These are phyloP conservation scores for Falco biarmicus DNA, from an alignment of 2,797 vertebrate genomes.

Conservation along the genomic window DNA sequence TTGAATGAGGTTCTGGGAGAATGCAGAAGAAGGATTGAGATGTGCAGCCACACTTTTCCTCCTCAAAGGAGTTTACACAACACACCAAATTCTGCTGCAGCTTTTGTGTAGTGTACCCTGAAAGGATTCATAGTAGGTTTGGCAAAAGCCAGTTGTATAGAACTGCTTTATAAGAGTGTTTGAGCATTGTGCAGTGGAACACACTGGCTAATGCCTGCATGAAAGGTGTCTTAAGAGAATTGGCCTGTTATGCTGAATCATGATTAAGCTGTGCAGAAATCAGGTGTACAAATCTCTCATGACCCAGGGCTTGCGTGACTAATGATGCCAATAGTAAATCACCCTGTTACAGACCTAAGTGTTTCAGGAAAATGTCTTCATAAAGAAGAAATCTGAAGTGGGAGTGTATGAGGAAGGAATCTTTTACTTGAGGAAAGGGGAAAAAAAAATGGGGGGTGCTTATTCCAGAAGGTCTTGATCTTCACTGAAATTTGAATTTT, in stretches of 20 bases:
- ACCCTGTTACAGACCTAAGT: neutral
- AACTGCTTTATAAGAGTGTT: neutral
- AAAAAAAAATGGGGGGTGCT: neutral
- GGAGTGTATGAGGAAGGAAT: neutral
- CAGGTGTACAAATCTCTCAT: neutral
- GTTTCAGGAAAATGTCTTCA: neutral
- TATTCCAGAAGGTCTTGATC: neutral
- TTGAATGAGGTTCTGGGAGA: neutral
- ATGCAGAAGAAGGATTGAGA: neutral
- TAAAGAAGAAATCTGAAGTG: neutral
- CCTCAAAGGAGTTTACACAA: neutral
- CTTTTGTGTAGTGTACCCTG: neutral
- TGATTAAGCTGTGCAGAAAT: neutral
- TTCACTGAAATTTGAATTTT: neutral
- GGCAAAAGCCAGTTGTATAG: neutral
- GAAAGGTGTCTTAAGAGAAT: neutral
- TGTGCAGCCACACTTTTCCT: neutral
- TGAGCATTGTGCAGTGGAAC: neutral
- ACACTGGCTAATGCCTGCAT: rapidly evolving
- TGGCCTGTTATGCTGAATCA: neutral
- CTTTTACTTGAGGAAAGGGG: neutral
- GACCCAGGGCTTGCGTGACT: neutral
- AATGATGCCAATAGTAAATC: neutral
- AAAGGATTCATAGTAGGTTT: neutral
- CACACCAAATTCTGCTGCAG: neutral